Percentiles rank a stretch among this genome's conserved stretches.
Conservation (phyloP, 2,888 invertebrate species). For the Eupithecia centaureata region DNA sequence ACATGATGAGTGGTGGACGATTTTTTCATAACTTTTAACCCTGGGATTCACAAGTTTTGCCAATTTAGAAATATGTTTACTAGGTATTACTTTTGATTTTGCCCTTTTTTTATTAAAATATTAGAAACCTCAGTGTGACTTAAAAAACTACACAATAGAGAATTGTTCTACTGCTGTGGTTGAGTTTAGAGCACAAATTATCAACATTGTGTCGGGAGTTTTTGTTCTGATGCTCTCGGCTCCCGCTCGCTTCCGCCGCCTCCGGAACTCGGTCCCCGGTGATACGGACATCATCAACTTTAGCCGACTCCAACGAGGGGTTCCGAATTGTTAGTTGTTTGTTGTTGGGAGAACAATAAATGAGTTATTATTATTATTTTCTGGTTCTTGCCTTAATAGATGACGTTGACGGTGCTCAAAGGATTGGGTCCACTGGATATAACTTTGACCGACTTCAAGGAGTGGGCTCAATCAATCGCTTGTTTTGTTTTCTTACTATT, state of each 20-base stretch:
- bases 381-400: neutral
- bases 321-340: neutral
- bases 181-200: slow-evolving; percentile 8
- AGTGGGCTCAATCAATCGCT: too few relatives aligned
- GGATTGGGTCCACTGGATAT: too few relatives aligned
- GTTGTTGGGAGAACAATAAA: too few relatives aligned
- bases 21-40: neutral
- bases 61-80: neutral
- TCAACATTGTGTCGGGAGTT: slow-evolving; percentile 43
- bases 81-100: neutral
- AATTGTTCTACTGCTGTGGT: slow-evolving; percentile 1
- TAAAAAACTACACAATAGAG: neutral
- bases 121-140: neutral
- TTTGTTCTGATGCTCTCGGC: slow-evolving; percentile 53
- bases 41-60: neutral
- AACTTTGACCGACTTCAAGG: too few relatives aligned
- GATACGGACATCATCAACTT: slow-evolving; percentile 33
- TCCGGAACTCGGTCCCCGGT: slow-evolving; percentile 37
- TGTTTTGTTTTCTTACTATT: too few relatives aligned
- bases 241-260: slow-evolving; percentile 49
- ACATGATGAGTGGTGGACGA: neutral
- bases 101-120: neutral
- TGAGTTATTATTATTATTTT: too few relatives aligned
- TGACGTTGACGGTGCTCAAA: too few relatives aligned
- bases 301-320: neutral